Evolutionary conservation across 2,113 vertebrate species (phyloP).

Genomic region (Elaphurus davidianus): DNA sequence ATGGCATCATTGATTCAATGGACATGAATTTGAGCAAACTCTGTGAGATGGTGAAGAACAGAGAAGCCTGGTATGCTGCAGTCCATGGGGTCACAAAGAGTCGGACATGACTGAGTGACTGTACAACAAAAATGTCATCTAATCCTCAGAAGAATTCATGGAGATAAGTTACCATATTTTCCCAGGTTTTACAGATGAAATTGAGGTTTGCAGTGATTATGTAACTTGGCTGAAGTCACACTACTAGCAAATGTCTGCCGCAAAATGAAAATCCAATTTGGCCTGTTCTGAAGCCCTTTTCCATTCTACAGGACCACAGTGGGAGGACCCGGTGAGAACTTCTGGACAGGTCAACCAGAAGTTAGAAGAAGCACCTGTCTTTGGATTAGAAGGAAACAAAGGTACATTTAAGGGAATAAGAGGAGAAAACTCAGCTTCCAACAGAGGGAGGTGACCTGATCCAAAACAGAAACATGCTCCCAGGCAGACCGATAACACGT

Average conservation of each 20-base stretch:
- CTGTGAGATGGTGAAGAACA: not conserved
- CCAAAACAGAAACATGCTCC: not conserved
- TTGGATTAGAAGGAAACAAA: not conserved
- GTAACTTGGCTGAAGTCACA: not conserved
- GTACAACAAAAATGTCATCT: not conserved
- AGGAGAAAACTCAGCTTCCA: not conserved
- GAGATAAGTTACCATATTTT: not conserved
- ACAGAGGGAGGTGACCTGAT: not conserved
- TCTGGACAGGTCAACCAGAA: not conserved
- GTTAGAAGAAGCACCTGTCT: not conserved
- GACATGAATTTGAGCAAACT: not conserved
- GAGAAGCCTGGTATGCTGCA: not conserved
- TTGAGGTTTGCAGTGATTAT: not conserved
- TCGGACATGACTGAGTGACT: not conserved
- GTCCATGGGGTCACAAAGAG: not conserved
- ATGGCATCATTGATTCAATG: not conserved
- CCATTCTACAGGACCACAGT: no score
- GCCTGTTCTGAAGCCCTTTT: not conserved
- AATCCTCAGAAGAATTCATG: not conserved
- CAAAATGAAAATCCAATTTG: not conserved
- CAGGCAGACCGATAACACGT: not conserved
- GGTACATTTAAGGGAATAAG: not conserved
- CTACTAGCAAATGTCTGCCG: no score
- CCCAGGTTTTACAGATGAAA: not conserved
- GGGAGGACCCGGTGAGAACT: not conserved